Conservation (phyloP, 1,140 invertebrate species). For the roundworm (Caenorhabditis elegans) region WBcel235 BX284606.5:12174001-12174500, state of each 20-base stretch:
- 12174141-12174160: not conserved
- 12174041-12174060: not conserved
- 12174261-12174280: not conserved
- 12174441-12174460: not conserved
- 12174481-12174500: not conserved
- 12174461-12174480: not conserved
- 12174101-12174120: not conserved
- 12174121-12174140: not conserved
- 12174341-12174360: not conserved
- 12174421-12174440: not conserved
- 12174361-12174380: slow-evolving; percentile 1
- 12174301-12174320: too few relatives aligned
- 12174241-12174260: too few relatives aligned
- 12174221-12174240: not conserved
- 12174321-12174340: not conserved
- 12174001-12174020: too few relatives aligned
- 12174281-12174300: too few relatives aligned
- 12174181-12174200: slow-evolving; percentile 26
- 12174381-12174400: not conserved
- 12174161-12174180: not conserved
- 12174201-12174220: not conserved
- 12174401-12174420: not conserved
- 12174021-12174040: too few relatives aligned
- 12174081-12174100: slow-evolving; percentile 2
- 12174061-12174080: not conserved